Evolutionary conservation across 2,113 vertebrate genomes (phyloP), one percentile per base, ranked within the genome.

Genomic region (Misgurnus anguillicaudatus): DNA sequence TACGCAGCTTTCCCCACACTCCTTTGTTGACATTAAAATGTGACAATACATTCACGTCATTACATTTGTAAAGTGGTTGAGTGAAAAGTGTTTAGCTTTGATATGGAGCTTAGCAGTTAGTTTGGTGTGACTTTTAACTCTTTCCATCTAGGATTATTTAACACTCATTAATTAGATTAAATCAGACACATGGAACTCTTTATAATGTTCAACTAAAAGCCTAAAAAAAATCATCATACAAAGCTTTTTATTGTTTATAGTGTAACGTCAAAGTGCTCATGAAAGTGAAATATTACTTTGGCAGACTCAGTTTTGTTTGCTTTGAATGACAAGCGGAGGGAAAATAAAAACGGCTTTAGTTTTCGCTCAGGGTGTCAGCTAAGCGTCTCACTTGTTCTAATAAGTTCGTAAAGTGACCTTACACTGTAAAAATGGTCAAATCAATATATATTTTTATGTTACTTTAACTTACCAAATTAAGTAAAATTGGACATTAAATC

Each of bases 71-170:
- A 55, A 55, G 10, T 14, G 21, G 19, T 62, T 74, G 55, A 74
- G 9, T 41, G 41, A 47, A 21, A n/a, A 36, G 13, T 62, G 31
- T 61, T 62, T 74, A 45, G 55, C 42, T 42, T 42, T 24, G 41
- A 61, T 62, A 61, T 61, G 39, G 71, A 47, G 57, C 41, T 73
- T 45, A 45, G 47, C 57, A 31, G 71, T 61, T 39, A 74, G 57
- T 57, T 17, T 74, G 55, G 71, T 74, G 71, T 19, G 57, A 73
- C 47, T 74, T 38, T 53, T 75, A 61, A 64, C 21, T 64, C 42
- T 63, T 38, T 75, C 17, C 24, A 63, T 75, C 10, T 14, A 60
- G 42, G 21, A 36, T 36, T 64, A 45, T 36, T 75, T 75, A 75
- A 51, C 61, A 39, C 45, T 75, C 45, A 53, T 76, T 76, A 21